Evolutionary conservation across 1,140 invertebrate genomes (phyloP), one percentile per base, ranked within the genome.

Genomic region (Pectinophora gossypiella): DNA sequence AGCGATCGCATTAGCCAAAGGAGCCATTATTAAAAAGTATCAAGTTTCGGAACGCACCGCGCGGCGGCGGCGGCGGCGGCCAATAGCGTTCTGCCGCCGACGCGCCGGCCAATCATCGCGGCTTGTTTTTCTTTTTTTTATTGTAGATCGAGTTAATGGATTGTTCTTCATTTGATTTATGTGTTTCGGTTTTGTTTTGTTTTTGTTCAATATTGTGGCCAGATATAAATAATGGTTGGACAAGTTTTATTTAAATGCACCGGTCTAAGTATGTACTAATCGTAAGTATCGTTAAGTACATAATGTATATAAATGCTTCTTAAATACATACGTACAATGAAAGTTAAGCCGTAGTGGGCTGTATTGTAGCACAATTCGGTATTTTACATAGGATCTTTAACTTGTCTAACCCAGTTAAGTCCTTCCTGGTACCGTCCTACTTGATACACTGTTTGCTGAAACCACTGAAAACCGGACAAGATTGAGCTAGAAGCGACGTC

Each of bases 1-100:
- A 66, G 60, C 72, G 76, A 83, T 82, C 80, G 75, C 78, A 85
- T 85, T 84, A 86, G 77, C 78, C 68, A 76, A 79, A 86, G 78
- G 69, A 82, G 76, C 83, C 80, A 86, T 86, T 86, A 86, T 86
- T 86, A 86, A 86, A 85, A 86, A 86, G 80, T 86, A 86, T 86
- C 83, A 68, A 68, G 69, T 86, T 86, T 75, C 83, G 15, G 73
- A 80, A 81, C 76, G 77, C 65, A 71, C 51, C 67, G 65, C 54
- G 67, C 51, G 55, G 48, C 46, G 63, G n/a, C n/a, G n/a, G n/a
- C n/a, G n/a, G 52, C 61, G 64, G 23, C 65, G 56, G 36, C 83
- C 83, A 86, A 86, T 86, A 49, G 61, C 51, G 55, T 48, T 47
- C 63, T 60, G 56, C 65, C 62, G 64, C 55, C 60, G 58, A 51